Evolutionary conservation across 2,888 invertebrate genomes (phyloP), one percentile per base, ranked within the genome.

Genomic region (Hydrotaea diabolus): DNA sequence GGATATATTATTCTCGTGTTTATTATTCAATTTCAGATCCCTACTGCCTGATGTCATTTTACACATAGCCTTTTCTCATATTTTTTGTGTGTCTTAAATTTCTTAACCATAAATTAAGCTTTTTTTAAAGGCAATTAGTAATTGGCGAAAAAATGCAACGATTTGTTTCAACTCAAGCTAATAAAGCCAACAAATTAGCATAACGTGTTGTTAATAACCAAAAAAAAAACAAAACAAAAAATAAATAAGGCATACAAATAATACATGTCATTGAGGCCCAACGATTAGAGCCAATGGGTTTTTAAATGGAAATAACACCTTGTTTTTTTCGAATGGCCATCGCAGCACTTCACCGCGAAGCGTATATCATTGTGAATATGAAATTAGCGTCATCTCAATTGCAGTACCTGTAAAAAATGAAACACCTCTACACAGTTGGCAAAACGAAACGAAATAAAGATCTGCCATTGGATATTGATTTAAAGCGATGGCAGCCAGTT

Each of bases 231-330:
- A n/a, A n/a, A n/a, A n/a, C n/a, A n/a, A 7, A 62, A 66, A 66
- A 66, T 19, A 9, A 66, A 66, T 21, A 43, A 3, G 36, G 17
- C 17, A 36, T 64, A 36, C 36, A 36, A 21, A 4, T 23, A 64
- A 64, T 17, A 17, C 17, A 64, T 43, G 19, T 19, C 5, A 11
- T 66, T 43, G 39, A 39, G 39, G 19, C n/a, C 17, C 17, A 66
- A 21, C 39, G 39, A 17, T 64, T 64, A 19, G 7, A 31, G 11
- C 36, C 17, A 64, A 66, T 66, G 5, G 31, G 1, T 62, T 62
- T 62, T 62, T 62, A 62, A 62, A 62, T 62, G 62, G 19, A 66
- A 66, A 66, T 66, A 43, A 66, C 66, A 66, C 39, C 66, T 66
- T n/a, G n/a, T n/a, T 66, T 39, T 39, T 8, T 39, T 39, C 7